Evolutionary conservation across 2,888 invertebrate genomes (phyloP).

Genomic region (Drosophila meridiana): DNA sequence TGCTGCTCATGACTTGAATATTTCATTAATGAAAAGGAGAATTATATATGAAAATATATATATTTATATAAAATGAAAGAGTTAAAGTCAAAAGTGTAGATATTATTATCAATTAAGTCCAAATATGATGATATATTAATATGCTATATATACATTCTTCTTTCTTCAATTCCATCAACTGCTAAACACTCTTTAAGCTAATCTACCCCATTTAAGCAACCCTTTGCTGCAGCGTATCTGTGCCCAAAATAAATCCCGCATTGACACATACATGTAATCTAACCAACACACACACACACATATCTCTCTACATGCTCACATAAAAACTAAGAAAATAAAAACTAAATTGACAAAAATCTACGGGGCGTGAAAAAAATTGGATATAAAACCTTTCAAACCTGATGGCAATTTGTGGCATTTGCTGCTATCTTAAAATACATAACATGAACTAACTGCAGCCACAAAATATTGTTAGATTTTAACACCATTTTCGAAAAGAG

Average conservation of each 20-base stretch:
- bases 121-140: neutral
- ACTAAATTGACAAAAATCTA: conserved; percentile 59
- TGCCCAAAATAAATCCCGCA: conserved; percentile 7
- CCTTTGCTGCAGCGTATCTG: neutral
- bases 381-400: conserved; percentile 53
- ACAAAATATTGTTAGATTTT: conserved; percentile 56
- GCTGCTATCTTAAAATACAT: conserved; percentile 6
- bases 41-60: neutral
- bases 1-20: neutral
- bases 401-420: conserved; percentile 41
- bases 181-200: neutral
- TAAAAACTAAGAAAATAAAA: conserved; percentile 16
- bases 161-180: neutral
- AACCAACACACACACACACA: neutral
- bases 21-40: neutral
- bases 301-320: neutral
- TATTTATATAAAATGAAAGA: neutral
- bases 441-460: conserved; percentile 39
- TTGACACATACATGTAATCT: conserved; percentile 39
- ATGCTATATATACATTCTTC: neutral
- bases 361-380: conserved; percentile 56
- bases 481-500: conserved; percentile 39
- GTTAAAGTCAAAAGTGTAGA: neutral
- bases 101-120: neutral
- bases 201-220: neutral